A percentile compares a stretch with the other conserved stretches of the same genome.
phyloP scores from a whole-genome alignment of 2,797 vertebrate species.

The Dermochelys coriacea region DNA sequence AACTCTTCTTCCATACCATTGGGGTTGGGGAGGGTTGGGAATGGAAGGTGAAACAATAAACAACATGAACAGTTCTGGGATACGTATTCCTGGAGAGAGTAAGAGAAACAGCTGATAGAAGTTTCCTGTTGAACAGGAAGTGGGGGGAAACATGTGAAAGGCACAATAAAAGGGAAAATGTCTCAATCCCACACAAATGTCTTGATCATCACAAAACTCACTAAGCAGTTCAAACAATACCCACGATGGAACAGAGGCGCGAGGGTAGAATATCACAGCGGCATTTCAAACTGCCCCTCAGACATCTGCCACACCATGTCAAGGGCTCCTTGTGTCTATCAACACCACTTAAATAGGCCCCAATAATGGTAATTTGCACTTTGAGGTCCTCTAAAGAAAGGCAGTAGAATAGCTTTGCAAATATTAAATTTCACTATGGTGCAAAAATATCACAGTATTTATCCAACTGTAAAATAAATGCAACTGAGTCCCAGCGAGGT shows the following conservation, averaged over 20 bases:
- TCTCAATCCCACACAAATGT: neutral
- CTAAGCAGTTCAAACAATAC: neutral
- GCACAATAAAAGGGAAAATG: neutral
- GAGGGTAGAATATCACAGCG: too few relatives aligned
- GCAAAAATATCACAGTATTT: accelerated
- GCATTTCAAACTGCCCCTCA: neutral
- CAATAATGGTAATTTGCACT: neutral
- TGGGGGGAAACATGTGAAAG: accelerated
- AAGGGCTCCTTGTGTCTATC: neutral
- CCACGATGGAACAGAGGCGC: neutral
- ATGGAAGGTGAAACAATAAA: accelerated
- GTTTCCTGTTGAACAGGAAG: neutral
- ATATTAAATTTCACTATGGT: neutral
- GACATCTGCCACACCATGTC: neutral
- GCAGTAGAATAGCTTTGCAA: neutral
- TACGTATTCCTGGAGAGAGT: neutral
- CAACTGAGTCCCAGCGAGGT: accelerated
- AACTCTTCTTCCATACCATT: accelerated
- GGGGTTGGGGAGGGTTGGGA: neutral
- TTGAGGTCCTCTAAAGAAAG: neutral
- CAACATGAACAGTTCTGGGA: neutral
- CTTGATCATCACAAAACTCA: neutral
- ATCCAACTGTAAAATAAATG: neutral
- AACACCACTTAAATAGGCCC: neutral
- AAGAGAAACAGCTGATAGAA: neutral